Base-by-base conservation (phyloP, 2,113 vertebrate species). In the Cyphomyrus discorhynchus region DNA sequence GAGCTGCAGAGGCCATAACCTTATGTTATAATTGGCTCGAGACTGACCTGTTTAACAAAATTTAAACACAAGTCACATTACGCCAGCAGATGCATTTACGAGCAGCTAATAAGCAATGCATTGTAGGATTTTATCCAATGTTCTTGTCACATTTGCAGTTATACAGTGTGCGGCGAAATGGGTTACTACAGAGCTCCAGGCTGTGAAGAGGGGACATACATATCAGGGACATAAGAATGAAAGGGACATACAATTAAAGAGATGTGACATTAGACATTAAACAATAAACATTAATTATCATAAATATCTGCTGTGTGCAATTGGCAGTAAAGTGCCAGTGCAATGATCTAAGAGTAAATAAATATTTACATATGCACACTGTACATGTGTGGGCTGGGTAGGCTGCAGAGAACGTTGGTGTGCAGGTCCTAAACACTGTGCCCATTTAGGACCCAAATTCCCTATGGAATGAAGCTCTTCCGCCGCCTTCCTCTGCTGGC, bases 171-270 rank as follows among this genome's bases (percentile, higher is more conserved):
- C 10, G 0, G 62, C 3, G 3, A 70, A 11, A 27, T 66, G n/a
- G 0, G n/a, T 27, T 11, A 11, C 10, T 66, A 10, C n/a, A 0
- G 3, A n/a, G n/a, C 58, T 10, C 2, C 62, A 66, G 62, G n/a
- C n/a, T 66, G 9, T 66, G 62, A 27, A 27, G 8, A 66, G n/a
- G 24, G n/a, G 24, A 66, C 24, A 66, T 10, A 31, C 0, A 3
- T 31, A 13, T 66, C 9, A 27, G 62, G 62, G 62, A 27, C n/a
- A 66, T 66, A 27, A 3, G 62, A 27, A 66, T 66, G n/a, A 27
- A 66, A 66, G 62, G 62, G n/a, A 31, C 62, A 70, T 70, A 13
- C n/a, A 31, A 11, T 15, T 27, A 70, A 70, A 13, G 27, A 70
- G 62, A 13, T 10, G 5, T 70, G 62, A 70, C 3, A 70, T 70